Percentiles rank a stretch among this genome's conserved stretches.
Conservation (phyloP, 23 tunicate genomes). For the Trididemnum clinides region DNA sequence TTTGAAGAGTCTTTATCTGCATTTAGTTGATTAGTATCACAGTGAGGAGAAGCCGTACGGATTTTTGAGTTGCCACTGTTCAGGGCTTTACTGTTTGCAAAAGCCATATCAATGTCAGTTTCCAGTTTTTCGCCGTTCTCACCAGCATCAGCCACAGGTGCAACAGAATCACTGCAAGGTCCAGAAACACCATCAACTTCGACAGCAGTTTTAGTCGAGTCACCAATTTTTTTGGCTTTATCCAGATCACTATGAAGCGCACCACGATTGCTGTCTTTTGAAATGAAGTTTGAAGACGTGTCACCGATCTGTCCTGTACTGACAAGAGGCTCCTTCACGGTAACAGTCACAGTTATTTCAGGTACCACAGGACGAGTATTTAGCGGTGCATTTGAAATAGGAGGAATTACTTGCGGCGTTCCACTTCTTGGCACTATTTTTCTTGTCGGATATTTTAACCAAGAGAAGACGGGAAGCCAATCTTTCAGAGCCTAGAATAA, state of each 20-base stretch:
- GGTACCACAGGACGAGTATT: conserved; percentile 39
- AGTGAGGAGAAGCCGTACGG: background rate
- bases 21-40: conserved; percentile 12
- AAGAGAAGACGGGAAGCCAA: conserved; percentile 80
- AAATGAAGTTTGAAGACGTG: no score
- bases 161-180: background rate
- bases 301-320: conserved; percentile 2
- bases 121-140: background rate
- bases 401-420: conserved; percentile 63
- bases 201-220: background rate
- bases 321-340: conserved; percentile 19
- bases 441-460: conserved; percentile 24
- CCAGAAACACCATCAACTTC: background rate
- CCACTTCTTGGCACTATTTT: conserved; percentile 90
- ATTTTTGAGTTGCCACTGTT: background rate
- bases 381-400: conserved; percentile 30
- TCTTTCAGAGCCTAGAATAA: conserved; percentile 69
- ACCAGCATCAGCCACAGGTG: background rate
- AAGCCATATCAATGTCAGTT: conserved; percentile 6
- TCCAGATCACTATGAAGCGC: no score
- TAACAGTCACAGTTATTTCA: conserved; percentile 19
- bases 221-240: background rate
- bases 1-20: background rate
- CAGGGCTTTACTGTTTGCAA: background rate
- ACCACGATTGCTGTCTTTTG: background rate